A percentile compares a stretch with the other conserved stretches of the same genome.
These are phyloP conservation scores for Lordiphosa stackelbergi DNA, from an alignment of 1,140 invertebrate species.

Conservation along the genomic window DNA sequence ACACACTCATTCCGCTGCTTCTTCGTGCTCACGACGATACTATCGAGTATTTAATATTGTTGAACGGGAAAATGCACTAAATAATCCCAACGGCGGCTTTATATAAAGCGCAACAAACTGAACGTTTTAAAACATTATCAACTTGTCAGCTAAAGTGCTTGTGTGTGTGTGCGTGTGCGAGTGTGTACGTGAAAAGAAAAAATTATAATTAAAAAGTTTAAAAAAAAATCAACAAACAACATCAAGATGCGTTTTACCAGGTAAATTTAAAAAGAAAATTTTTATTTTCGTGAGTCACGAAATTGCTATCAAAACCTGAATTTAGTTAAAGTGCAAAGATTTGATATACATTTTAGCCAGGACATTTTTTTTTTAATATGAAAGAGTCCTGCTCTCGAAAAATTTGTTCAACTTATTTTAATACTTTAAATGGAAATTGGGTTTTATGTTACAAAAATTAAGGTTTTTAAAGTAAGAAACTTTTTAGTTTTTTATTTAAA, in stretches of 20 bases:
- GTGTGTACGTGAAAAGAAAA: conserved; percentile 21
- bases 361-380: too few relatives aligned
- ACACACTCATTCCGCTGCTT: too few relatives aligned
- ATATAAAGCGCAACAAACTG: conserved; percentile 41
- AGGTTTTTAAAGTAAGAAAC: too few relatives aligned
- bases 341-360: too few relatives aligned
- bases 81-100: conserved; percentile 28
- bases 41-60: neutral
- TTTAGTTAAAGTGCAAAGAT: too few relatives aligned
- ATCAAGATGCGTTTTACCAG: neutral
- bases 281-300: too few relatives aligned
- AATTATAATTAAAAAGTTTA: neutral
- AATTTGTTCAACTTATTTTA: too few relatives aligned
- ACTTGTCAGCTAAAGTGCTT: conserved; percentile 22
- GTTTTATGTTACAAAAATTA: too few relatives aligned
- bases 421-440: too few relatives aligned
- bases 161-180: conserved; percentile 13
- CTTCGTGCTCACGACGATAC: neutral
- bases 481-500: too few relatives aligned
- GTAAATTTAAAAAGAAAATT: neutral
- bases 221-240: neutral
- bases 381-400: too few relatives aligned
- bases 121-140: conserved; percentile 45
- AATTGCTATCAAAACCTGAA: too few relatives aligned
- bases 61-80: conserved; percentile 25